phyloP scores from a whole-genome alignment of 64 coral and sea anemone species.

The Actinia tenebrosa region DNA sequence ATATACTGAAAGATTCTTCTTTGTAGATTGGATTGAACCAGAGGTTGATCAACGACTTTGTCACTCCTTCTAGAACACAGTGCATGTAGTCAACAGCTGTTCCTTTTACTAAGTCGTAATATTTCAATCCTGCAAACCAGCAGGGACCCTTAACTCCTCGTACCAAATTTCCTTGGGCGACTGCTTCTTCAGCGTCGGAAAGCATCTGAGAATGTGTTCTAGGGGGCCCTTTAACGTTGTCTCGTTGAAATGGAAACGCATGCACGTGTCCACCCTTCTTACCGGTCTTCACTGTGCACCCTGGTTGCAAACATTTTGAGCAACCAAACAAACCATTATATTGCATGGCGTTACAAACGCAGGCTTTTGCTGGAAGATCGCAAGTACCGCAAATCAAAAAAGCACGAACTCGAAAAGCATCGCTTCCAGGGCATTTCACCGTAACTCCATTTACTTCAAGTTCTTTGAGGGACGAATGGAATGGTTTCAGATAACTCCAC shows the following conservation, averaged over 20 bases:
- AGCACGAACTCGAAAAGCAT: background rate
- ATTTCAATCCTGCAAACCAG: conserved; percentile 42
- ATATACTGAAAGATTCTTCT: conserved; percentile 38
- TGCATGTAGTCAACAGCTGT: conserved; percentile 55
- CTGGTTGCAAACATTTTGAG: conserved; percentile 41
- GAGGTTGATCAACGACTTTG: conserved; percentile 18
- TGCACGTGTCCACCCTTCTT: conserved; percentile 11
- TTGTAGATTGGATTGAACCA: conserved; percentile 21
- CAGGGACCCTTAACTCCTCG: conserved; percentile 35
- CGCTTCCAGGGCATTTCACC: background rate
- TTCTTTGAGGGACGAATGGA: conserved; percentile 6
- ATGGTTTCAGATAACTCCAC: conserved; percentile 47
- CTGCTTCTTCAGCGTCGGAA: conserved; percentile 14
- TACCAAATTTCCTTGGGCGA: background rate
- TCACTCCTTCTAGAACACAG: conserved; percentile 44
- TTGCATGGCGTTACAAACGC: conserved; percentile 41
- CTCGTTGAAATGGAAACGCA: conserved; percentile 32
- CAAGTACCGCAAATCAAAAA: conserved; percentile 43
- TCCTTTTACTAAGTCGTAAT: conserved; percentile 34
- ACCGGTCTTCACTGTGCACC: conserved; percentile 21
- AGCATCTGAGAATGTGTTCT: conserved; percentile 1
- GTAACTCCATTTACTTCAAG: conserved; percentile 35
- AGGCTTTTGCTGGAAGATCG: conserved; percentile 37
- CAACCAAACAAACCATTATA: conserved; percentile 60
- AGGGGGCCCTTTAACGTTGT: conserved; percentile 9